Conservation (phyloP, 2,113 vertebrate species). For the Bostrychus sinensis region DNA sequence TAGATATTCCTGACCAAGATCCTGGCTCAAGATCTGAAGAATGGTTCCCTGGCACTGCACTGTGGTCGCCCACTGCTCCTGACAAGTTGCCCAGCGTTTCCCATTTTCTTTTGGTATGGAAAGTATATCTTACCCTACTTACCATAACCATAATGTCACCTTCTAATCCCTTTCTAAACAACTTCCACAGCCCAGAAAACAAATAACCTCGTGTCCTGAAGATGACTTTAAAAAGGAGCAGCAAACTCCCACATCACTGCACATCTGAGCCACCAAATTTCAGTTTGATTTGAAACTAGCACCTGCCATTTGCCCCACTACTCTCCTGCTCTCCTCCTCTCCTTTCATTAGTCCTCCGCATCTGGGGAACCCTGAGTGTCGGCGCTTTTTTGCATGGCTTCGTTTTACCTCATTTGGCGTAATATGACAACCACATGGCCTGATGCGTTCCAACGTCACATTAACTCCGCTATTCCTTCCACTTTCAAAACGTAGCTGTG, state of each 20-base stretch:
- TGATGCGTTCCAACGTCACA: constrained; percentile 41
- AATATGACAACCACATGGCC: constrained; percentile 47
- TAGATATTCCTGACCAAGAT: too few species aligned
- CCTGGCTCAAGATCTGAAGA: too few species aligned
- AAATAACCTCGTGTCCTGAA: too few species aligned
- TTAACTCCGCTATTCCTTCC: constrained; percentile 32
- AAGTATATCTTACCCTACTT: too few species aligned
- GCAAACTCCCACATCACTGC: background rate
- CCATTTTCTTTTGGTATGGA: too few species aligned
- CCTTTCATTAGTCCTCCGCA: constrained; percentile 41
- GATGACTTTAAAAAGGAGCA: too few species aligned
- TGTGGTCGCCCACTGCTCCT: too few species aligned
- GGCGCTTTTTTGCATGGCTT: constrained; percentile 27
- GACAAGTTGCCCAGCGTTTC: too few species aligned
- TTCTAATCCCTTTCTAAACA: too few species aligned
- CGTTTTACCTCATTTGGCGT: constrained; percentile 56
- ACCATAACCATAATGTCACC: too few species aligned
- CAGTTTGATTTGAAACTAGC: constrained; percentile 33
- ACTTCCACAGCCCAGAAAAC: too few species aligned
- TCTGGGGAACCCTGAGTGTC: constrained; percentile 36
- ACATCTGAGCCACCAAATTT: background rate
- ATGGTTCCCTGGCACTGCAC: too few species aligned
- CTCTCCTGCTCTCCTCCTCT: constrained; percentile 24
- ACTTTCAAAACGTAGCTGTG: constrained; percentile 18
- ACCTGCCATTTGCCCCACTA: constrained; percentile 22